Percentiles rank a stretch among this genome's conserved stretches.
These are phyloP conservation scores for Cheiracanthium punctorium DNA, from an alignment of 2,888 invertebrate genomes.

Conservation along the genomic window DNA sequence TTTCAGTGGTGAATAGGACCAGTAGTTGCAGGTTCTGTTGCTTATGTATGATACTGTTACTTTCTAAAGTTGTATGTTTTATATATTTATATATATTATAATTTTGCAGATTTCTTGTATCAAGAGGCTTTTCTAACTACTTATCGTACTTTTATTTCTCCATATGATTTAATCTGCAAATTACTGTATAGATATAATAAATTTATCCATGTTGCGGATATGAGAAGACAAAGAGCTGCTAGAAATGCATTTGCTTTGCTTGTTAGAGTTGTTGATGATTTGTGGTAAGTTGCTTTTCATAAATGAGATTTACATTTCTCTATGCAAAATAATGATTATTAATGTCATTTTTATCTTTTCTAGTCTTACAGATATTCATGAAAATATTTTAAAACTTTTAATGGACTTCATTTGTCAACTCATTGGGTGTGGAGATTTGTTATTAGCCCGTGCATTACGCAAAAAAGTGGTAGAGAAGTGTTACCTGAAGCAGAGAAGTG, in stretches of 20 bases:
- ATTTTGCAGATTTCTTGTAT: slow-evolving; percentile 86
- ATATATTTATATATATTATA: no score
- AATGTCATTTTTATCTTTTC: background rate
- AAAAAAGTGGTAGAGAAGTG: slow-evolving; percentile 94
- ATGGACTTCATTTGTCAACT: slow-evolving; percentile 96
- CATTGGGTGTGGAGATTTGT: slow-evolving; percentile 92
- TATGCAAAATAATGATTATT: no score
- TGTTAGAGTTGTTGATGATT: slow-evolving; percentile 94
- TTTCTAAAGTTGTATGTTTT: no score
- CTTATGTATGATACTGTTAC: no score
- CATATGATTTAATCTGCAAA: slow-evolving; percentile 89
- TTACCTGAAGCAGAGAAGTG: slow-evolving; percentile 78
- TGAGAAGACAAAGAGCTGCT: slow-evolving; percentile 80
- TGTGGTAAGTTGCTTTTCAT: slow-evolving; percentile 87
- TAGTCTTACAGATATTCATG: slow-evolving; percentile 90
- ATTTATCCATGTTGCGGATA: slow-evolving; percentile 80
- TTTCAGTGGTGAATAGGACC: no score
- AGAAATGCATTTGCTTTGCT: slow-evolving; percentile 93
- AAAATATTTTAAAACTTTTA: slow-evolving; percentile 85
- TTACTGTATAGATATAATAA: slow-evolving; percentile 87
- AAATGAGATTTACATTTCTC: background rate
- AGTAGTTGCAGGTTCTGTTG: no score
- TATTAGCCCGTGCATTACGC: slow-evolving; percentile 91
- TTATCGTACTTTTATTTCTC: slow-evolving; percentile 95
- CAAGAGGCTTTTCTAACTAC: slow-evolving; percentile 99